phyloP scores from a whole-genome alignment of 2,888 invertebrate species.

The Xylota segnis region DNA sequence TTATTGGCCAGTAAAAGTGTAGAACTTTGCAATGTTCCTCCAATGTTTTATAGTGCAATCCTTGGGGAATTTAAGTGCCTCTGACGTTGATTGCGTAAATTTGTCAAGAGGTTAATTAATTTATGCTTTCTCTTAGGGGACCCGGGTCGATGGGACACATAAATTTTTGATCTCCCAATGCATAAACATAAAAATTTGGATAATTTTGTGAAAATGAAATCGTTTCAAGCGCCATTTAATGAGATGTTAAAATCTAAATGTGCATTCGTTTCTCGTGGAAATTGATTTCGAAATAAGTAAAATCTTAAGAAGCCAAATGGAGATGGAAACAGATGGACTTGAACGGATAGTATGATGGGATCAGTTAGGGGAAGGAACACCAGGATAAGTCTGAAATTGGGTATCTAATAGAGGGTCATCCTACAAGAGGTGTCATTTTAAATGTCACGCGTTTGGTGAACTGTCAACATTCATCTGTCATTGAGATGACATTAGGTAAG shows the following conservation, averaged over 20 bases:
- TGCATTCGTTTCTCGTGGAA: constrained; percentile 7
- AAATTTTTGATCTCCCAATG: constrained; percentile 2
- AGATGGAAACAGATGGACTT: not conserved
- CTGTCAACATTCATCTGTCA: no score
- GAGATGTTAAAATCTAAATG: constrained; percentile 25
- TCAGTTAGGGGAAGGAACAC: no score
- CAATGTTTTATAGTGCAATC: constrained; percentile 41
- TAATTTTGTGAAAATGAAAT: constrained; percentile 23
- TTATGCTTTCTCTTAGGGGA: constrained; percentile 20
- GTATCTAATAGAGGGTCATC: no score
- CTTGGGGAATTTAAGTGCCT: constrained; percentile 32
- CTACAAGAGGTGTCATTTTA: no score
- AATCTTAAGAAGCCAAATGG: not conserved
- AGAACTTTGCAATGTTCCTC: constrained; percentile 51
- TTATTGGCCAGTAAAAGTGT: constrained; percentile 34
- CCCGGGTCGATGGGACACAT: not conserved
- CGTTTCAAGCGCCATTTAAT: constrained; percentile 19
- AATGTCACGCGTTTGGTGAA: no score
- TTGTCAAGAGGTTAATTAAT: constrained; percentile 64
- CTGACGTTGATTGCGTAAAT: constrained; percentile 40
- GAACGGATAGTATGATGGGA: not conserved
- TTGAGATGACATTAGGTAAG: no score
- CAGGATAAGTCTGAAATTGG: no score
- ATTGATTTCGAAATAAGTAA: constrained; percentile 16
- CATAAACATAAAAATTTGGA: constrained; percentile 10